Evolutionary conservation across 2,797 vertebrate genomes (phyloP).

Genomic region (Distichodus sexfasciatus): DNA sequence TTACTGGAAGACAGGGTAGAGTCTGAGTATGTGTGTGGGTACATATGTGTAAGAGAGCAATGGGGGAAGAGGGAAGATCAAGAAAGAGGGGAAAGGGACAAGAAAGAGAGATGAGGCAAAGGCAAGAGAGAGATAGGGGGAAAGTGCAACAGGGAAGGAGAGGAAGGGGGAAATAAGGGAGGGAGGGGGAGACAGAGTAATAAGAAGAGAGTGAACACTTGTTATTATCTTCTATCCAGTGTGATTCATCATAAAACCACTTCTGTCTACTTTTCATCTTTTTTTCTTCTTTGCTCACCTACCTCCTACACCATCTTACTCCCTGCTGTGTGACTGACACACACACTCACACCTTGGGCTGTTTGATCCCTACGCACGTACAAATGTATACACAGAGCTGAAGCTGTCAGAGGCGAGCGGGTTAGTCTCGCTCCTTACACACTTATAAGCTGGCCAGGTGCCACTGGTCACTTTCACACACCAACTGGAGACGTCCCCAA

Average conservation of each 20-base stretch:
- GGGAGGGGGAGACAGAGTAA: neutral
- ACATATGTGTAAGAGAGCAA: neutral
- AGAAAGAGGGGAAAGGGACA: neutral
- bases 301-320: neutral
- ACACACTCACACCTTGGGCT: neutral
- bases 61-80: neutral
- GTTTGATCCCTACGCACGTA: neutral
- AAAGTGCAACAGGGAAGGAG: neutral
- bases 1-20: too few species aligned
- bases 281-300: neutral
- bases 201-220: neutral
- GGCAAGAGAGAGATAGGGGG: neutral
- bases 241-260: slow-evolving; percentile 6
- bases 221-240: neutral
- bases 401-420: slow-evolving; percentile 2
- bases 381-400: slow-evolving; percentile 23
- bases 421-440: slow-evolving; percentile 30
- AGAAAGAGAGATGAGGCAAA: neutral
- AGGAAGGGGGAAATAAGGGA: neutral
- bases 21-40: neutral
- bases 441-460: slow-evolving; percentile 42
- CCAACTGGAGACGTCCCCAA: slow-evolving; percentile 43
- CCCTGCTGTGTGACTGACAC: neutral
- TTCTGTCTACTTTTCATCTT: neutral
- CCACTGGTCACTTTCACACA: slow-evolving; percentile 23